Evolutionary conservation across 2,113 vertebrate species (phyloP), one percentile per base, ranked within the genome.

Genomic region (Hucho hucho): DNA sequence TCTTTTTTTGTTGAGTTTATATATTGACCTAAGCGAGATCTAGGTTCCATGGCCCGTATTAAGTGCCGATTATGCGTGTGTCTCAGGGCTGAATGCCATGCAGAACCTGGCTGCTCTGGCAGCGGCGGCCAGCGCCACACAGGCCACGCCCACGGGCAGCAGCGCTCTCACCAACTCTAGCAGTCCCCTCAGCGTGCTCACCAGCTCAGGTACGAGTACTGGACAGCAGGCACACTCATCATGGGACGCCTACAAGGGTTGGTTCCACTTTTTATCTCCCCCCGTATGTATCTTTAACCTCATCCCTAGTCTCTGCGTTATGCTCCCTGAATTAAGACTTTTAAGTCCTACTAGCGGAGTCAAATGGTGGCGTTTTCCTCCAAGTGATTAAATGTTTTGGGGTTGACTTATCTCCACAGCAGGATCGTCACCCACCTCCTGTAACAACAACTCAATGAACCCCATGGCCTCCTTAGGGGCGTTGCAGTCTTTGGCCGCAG

Each of bases 91-190:
- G 84, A 99, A 95, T 82, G 96, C 97, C 28, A 96, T 99, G 95
- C 98, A 99, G 95, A 98, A 97, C 89, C 90, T 99, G 89, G 97
- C 98, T 18, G 97, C 98, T 0, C 84, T 99, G 78, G 97, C 97
- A 71, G 97, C 96, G 59, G 97, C 98, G 0, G 97, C 98, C 43
- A 95, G 91, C 1, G 95, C 95, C 72, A 95, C 96, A 72, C 96
- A 98, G 92, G 95, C 92, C 68, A 95, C 95, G 0, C 94, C 95
- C 0, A 94, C 95, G 20, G 95, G 95, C 79, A 94, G 95, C 70
- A 95, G 89, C 77, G 93, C 95, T 16, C 95, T 99, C 81, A 97
- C 95, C 47, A 95, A 95, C 61, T 97, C 97, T 82, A 98, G 95
- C 91, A 98, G 96, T 72, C 96, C 97, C n/a, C 94, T 99, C 80